These are phyloP conservation scores for Nestor notabilis DNA, from an alignment of 2,113 vertebrate species.

Conservation along the genomic window DNA sequence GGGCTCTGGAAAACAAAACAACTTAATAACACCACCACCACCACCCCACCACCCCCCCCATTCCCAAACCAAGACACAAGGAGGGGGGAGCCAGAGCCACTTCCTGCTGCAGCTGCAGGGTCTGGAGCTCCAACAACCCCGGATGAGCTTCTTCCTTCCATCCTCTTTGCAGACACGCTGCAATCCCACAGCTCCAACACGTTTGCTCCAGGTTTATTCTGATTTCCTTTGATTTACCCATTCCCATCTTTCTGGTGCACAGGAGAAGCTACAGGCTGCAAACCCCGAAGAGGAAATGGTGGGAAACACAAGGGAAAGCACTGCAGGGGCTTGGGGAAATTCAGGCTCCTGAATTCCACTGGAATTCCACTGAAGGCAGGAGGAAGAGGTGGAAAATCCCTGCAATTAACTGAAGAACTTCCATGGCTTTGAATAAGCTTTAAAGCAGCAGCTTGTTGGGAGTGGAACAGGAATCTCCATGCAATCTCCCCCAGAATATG, in stretches of 20 bases:
- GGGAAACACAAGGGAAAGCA: neutral
- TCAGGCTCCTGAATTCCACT: neutral
- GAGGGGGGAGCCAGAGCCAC: neutral
- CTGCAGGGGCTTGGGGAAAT: neutral
- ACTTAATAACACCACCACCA: no score
- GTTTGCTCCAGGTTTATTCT: neutral
- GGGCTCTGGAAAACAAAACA: neutral
- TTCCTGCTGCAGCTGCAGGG: neutral
- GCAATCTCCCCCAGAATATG: neutral
- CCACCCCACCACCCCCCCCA: no score
- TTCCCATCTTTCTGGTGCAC: neutral
- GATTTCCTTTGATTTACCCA: neutral
- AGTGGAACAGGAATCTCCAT: neutral
- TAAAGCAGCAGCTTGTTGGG: neutral
- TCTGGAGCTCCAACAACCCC: neutral
- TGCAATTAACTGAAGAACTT: neutral
- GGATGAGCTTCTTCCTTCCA: neutral
- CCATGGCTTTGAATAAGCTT: neutral
- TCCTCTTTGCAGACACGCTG: neutral
- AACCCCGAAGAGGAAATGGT: neutral
- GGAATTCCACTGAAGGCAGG: neutral
- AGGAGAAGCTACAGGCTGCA: constrained; percentile 4
- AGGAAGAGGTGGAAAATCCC: neutral
- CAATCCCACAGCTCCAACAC: neutral
- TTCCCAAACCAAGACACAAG: neutral